A percentile compares a stretch with the other conserved stretches of the same genome.
Evolutionary conservation across 2,797 vertebrate genomes (phyloP).

Genomic region (Gambusia yucatana): DNA sequence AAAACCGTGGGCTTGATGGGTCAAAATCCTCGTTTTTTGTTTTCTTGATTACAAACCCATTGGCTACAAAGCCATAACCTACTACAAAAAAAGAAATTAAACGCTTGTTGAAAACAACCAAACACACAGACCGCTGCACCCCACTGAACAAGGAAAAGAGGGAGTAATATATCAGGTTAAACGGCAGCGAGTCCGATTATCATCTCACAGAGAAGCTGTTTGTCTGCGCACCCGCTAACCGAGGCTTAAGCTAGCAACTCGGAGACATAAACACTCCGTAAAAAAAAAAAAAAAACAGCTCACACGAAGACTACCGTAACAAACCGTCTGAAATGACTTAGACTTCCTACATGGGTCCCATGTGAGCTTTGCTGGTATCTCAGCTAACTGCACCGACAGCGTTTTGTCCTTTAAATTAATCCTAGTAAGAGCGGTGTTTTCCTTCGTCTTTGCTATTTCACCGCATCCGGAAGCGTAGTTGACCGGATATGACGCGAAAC

Average conservation of each 20-base stretch:
- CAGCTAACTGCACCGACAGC: conserved; percentile 14
- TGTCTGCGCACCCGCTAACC: conserved; percentile 60
- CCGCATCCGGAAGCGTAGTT: conserved; percentile 79
- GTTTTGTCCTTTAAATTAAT: conserved; percentile 64
- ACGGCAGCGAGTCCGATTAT: background rate
- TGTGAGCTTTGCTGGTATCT: background rate
- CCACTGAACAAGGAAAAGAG: background rate
- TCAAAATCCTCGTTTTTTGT: background rate
- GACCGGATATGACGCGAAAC: conserved; percentile 62
- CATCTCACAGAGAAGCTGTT: background rate
- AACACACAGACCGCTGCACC: background rate
- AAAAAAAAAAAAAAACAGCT: conserved; percentile 33
- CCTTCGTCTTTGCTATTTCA: conserved; percentile 52
- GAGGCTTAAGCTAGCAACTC: conserved; percentile 67
- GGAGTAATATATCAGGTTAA: background rate
- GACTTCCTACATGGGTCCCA: conserved; percentile 1
- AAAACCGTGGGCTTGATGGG: background rate
- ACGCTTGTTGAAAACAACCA: conserved; percentile 5
- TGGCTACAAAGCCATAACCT: background rate
- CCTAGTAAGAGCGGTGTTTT: conserved; percentile 63
- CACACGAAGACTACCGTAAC: conserved; percentile 4
- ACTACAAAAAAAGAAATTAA: background rate
- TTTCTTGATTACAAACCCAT: background rate
- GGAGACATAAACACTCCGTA: conserved; percentile 58
- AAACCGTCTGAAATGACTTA: background rate